Conservation (phyloP, 2,888 invertebrate species). For the Pollenia amentaria region DNA sequence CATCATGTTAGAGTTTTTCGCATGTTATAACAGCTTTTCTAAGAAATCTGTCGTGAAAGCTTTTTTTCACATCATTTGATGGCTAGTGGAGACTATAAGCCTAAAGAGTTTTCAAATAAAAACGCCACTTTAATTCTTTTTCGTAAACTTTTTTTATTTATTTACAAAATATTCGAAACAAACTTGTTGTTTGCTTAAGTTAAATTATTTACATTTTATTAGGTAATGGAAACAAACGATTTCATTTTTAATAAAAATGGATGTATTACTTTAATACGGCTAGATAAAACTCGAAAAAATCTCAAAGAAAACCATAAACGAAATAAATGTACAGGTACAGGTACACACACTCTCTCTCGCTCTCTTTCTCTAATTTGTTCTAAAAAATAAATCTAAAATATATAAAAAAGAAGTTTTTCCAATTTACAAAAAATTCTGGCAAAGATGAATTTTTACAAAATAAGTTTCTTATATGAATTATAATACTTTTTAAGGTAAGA, state of each 20-base stretch:
- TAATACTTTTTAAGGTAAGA: slow-evolving; percentile 36
- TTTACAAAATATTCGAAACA: slow-evolving; percentile 64
- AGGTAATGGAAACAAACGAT: slow-evolving; percentile 60
- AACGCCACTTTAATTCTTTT: not conserved
- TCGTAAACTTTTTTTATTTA: slow-evolving; percentile 52
- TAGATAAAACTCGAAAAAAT: slow-evolving; percentile 63
- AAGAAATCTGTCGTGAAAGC: too few relatives aligned
- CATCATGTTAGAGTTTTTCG: too few relatives aligned
- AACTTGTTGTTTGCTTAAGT: slow-evolving; percentile 26
- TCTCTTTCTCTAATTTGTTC: not conserved
- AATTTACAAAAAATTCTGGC: slow-evolving; percentile 40
- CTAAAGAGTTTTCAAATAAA: not conserved
- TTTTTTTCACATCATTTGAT: too few relatives aligned
- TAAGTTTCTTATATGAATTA: slow-evolving; percentile 10
- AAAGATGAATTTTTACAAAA: not conserved
- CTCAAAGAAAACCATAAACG: slow-evolving; percentile 34
- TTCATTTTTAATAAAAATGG: slow-evolving; percentile 27
- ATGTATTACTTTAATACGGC: slow-evolving; percentile 47
- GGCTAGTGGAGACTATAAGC: too few relatives aligned
- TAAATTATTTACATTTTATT: slow-evolving; percentile 51
- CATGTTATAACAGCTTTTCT: too few relatives aligned
- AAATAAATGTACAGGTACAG: slow-evolving; percentile 34
- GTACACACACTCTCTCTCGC: slow-evolving; percentile 50
- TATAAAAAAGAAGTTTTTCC: not conserved
- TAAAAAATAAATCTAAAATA: slow-evolving; percentile 1